Conservation (phyloP, 2,797 vertebrate genomes). For the Sebastes miniatus region DNA sequence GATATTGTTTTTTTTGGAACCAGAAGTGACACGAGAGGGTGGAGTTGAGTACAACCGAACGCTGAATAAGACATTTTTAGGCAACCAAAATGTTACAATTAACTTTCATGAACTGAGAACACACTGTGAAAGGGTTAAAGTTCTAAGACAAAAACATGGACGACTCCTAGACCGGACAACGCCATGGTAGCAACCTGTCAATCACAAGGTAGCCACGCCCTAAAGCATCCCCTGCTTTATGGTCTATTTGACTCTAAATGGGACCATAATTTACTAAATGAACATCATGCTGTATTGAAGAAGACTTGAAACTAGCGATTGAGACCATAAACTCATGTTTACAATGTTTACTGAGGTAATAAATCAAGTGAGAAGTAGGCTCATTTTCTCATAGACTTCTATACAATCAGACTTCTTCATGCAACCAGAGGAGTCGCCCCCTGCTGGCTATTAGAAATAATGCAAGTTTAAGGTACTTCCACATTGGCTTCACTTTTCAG, state of each 20-base stretch:
- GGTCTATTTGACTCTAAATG: no score
- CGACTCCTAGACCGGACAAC: fast-evolving
- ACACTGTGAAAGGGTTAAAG: no score
- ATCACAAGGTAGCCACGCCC: background rate
- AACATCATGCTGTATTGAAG: background rate
- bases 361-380: background rate
- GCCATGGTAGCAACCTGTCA: background rate
- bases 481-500: background rate
- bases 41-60: background rate
- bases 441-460: no score
- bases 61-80: no score
- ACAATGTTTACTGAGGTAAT: background rate
- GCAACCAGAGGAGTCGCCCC: no score
- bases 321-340: background rate
- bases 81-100: no score
- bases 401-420: background rate
- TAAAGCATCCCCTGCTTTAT: no score
- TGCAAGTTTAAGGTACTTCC: no score
- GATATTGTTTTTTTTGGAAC: background rate
- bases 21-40: background rate
- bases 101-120: background rate
- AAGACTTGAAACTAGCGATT: background rate
- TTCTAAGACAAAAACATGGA: fast-evolving
- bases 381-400: background rate
- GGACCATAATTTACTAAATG: background rate